phyloP scores from a whole-genome alignment of 2,888 invertebrate genomes.

The Conops quadrifasciatus region DNA sequence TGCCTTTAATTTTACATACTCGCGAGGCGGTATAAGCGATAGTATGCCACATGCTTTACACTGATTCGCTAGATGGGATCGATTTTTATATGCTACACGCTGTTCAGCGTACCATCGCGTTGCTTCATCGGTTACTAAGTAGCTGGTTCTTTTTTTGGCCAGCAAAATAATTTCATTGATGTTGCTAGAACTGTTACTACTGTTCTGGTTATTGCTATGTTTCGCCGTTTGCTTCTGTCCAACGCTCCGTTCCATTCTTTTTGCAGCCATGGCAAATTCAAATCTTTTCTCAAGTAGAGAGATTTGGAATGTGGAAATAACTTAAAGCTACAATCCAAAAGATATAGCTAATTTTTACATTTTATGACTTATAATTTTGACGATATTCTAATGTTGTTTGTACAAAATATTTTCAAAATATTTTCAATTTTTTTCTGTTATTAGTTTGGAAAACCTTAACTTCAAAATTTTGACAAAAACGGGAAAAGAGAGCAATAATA shows the following conservation, averaged over 20 bases:
- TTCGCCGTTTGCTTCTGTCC: not conserved
- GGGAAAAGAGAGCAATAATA: too few relatives aligned
- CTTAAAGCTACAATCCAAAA: not conserved
- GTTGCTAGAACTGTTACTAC: not conserved
- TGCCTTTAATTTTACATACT: not conserved
- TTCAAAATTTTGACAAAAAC: too few relatives aligned
- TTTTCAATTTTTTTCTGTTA: too few relatives aligned
- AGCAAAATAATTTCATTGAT: not conserved
- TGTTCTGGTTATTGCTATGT: not conserved
- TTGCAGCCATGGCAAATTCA: not conserved
- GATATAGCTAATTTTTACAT: not conserved
- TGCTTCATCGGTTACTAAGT: not conserved
- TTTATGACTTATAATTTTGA: not conserved
- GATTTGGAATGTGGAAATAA: not conserved
- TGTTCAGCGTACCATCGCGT: constrained; percentile 3
- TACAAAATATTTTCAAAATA: not conserved
- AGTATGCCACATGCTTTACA: not conserved
- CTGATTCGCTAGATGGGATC: not conserved
- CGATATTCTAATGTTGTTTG: not conserved
- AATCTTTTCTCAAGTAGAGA: too few relatives aligned
- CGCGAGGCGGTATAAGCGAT: not conserved
- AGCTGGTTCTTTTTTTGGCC: not conserved
- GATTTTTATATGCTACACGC: not conserved
- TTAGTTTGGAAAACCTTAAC: too few relatives aligned
- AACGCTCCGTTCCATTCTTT: not conserved